Evolutionary conservation across 92 coral and sea anemone species (phyloP).

Genomic region (Zoanthus sociatus): DNA sequence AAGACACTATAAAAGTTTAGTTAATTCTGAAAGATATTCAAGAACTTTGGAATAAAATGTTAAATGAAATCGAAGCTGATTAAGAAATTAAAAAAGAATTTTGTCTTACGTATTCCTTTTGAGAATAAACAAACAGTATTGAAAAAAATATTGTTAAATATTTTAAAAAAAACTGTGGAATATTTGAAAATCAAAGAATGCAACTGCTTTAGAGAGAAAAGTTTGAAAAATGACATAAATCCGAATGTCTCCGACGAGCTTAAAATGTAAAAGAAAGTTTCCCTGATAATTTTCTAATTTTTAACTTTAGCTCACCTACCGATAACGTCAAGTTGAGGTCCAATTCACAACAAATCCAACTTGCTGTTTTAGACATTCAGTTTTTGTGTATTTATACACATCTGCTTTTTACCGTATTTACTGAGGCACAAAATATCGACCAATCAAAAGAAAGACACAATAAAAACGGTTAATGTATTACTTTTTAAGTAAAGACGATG

Average conservation of each 20-base stretch:
- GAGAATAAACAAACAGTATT: no score
- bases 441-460: constrained; percentile 17
- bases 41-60: no score
- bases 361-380: constrained; percentile 25
- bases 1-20: no score
- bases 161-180: no score
- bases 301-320: background rate
- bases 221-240: background rate
- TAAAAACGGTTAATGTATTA: constrained; percentile 6
- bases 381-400: background rate
- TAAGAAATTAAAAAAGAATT: no score
- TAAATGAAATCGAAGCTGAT: no score
- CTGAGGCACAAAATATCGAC: background rate
- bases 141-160: no score
- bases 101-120: no score
- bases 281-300: background rate
- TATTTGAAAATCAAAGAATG: no score
- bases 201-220: no score
- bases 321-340: background rate
- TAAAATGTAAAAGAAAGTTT: background rate
- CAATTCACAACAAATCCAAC: background rate
- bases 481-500: background rate
- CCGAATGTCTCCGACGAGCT: background rate
- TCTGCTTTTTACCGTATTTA: constrained; percentile 33
- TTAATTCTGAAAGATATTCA: no score